Percentiles rank a stretch among this genome's conserved stretches.
Evolutionary conservation across 2,113 vertebrate species (phyloP).

Genomic region (Pseudois nayaur): DNA sequence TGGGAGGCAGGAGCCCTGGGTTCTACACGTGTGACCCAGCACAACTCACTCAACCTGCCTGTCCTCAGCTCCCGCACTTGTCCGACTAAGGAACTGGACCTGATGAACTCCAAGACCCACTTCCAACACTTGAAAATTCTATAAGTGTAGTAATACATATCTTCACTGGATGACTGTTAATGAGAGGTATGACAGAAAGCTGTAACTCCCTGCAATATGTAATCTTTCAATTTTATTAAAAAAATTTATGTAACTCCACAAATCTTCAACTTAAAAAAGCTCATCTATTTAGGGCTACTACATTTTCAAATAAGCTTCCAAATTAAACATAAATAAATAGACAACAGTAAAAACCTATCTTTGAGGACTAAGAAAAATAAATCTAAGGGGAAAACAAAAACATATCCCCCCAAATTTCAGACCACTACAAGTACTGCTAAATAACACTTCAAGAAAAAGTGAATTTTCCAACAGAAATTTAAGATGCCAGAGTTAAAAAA

Average conservation of each 20-base stretch:
- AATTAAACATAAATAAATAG: conserved; percentile 7
- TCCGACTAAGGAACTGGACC: not conserved
- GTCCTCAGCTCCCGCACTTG: not conserved
- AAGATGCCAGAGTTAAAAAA: not conserved
- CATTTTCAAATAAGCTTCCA: conserved; percentile 8
- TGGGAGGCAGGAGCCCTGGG: not conserved
- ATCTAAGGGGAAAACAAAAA: not conserved
- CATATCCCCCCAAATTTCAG: not conserved
- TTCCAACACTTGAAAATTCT: not conserved
- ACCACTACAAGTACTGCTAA: not conserved
- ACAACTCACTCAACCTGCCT: not conserved
- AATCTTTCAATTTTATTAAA: not conserved
- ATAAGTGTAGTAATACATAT: accelerated
- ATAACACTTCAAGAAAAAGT: not conserved
- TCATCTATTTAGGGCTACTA: not conserved
- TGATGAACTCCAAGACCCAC: not conserved
- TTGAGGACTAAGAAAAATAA: conserved; percentile 22
- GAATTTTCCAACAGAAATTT: not conserved
- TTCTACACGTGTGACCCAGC: too few relatives aligned
- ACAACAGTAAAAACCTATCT: not conserved
- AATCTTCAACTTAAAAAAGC: not conserved
- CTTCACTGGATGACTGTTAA: not conserved
- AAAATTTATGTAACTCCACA: not conserved
- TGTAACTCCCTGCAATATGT: not conserved
- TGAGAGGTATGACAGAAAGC: not conserved